Evolutionary conservation across 2,888 invertebrate species (phyloP).

Genomic region (Nysson spinosus): DNA sequence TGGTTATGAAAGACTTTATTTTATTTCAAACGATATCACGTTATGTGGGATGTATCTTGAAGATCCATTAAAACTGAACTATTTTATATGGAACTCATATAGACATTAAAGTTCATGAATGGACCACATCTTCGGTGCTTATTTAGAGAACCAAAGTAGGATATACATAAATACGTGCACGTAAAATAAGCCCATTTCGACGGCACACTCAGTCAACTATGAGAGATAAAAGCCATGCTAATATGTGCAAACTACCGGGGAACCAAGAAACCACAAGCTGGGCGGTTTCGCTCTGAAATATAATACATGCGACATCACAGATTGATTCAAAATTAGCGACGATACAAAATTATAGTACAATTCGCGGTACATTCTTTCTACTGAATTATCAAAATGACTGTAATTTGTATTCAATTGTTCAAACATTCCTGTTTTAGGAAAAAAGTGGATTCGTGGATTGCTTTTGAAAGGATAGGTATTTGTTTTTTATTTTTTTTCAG

Average conservation of each 20-base stretch:
- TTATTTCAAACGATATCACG: too few relatives aligned
- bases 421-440: too few relatives aligned
- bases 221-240: conserved; percentile 52
- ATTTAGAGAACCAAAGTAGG: conserved; percentile 44
- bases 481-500: too few relatives aligned
- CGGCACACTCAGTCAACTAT: conserved; percentile 45
- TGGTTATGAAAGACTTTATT: too few relatives aligned
- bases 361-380: too few relatives aligned
- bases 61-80: conserved; percentile 34
- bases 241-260: conserved; percentile 44
- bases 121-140: conserved; percentile 29
- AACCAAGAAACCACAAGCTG: conserved; percentile 41
- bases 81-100: conserved; percentile 5
- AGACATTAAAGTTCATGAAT: conserved; percentile 20
- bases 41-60: too few relatives aligned
- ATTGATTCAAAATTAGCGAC: conserved; percentile 21
- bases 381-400: too few relatives aligned
- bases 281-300: conserved; percentile 38
- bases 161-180: conserved; percentile 25
- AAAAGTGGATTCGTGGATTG: too few relatives aligned
- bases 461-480: too few relatives aligned
- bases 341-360: too few relatives aligned
- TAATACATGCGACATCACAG: conserved; percentile 39
- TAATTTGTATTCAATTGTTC: too few relatives aligned
- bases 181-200: conserved; percentile 54